phyloP scores from a whole-genome alignment of 1,140 invertebrate species.

The Macrocentrus cingulum region DNA sequence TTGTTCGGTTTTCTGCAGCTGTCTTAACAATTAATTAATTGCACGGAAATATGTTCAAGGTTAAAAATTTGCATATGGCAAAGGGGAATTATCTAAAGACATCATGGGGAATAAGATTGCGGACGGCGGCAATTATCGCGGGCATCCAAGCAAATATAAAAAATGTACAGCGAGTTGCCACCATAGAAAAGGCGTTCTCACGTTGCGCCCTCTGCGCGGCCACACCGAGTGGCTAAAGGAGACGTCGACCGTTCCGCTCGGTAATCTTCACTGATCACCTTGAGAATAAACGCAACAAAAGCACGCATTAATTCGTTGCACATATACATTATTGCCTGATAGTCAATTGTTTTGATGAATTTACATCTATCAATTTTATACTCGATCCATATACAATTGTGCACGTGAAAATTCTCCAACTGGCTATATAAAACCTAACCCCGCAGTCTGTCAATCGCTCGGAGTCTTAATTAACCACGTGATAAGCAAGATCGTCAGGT shows the following conservation, averaged over 20 bases:
- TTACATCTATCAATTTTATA: neutral
- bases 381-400: neutral
- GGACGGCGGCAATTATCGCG: conserved; percentile 24
- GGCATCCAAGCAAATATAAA: conserved; percentile 21
- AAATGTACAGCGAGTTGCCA: neutral
- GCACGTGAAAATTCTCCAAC: too few relatives aligned
- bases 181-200: conserved; percentile 14
- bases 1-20: too few relatives aligned
- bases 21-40: too few relatives aligned
- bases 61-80: too few relatives aligned
- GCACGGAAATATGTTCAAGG: too few relatives aligned
- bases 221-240: conserved; percentile 1
- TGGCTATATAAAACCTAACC: too few relatives aligned
- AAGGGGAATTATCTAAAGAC: neutral
- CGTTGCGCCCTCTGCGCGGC: conserved; percentile 9
- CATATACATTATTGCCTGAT: too few relatives aligned
- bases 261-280: conserved; percentile 16
- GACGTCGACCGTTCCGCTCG: conserved; percentile 25
- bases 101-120: conserved; percentile 3
- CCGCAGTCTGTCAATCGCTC: conserved; percentile 14
- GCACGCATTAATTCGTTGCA: too few relatives aligned
- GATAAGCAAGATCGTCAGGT: conserved; percentile 17
- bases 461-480: conserved; percentile 36
- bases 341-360: too few relatives aligned
- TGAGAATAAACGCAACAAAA: conserved; percentile 7